phyloP scores from a whole-genome alignment of 2,888 invertebrate genomes.

The Dynastes maya region DNA sequence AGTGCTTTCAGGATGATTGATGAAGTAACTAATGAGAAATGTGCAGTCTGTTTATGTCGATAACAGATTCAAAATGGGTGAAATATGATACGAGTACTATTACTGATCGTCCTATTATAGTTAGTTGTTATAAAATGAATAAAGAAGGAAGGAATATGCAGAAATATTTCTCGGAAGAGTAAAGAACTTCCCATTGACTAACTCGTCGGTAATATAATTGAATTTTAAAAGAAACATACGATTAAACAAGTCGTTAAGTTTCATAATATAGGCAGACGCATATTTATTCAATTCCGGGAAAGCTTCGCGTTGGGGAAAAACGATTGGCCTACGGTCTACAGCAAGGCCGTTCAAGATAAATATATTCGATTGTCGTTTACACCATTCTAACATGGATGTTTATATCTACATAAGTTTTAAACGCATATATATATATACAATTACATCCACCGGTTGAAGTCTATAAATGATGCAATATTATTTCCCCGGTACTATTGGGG shows the following conservation, averaged over 20 bases:
- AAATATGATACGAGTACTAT: neutral
- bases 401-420: neutral
- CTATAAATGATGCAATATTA: neutral
- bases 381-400: conserved; percentile 5
- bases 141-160: neutral
- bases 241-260: neutral
- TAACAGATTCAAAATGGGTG: neutral
- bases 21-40: neutral
- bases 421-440: neutral
- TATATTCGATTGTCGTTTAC: neutral
- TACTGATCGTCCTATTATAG: neutral
- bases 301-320: neutral
- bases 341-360: neutral
- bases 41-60: neutral
- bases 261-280: neutral
- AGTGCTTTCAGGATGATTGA: neutral
- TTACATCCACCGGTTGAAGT: neutral
- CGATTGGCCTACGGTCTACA: neutral
- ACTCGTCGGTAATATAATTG: neutral
- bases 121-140: neutral
- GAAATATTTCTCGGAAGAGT: neutral
- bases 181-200: neutral
- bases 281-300: neutral
- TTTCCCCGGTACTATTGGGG: neutral
- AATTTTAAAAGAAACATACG: neutral